Percentiles rank a stretch among this genome's conserved stretches.
Evolutionary conservation across 2,797 vertebrate species (phyloP).

Genomic region (Decapterus maruadsi): DNA sequence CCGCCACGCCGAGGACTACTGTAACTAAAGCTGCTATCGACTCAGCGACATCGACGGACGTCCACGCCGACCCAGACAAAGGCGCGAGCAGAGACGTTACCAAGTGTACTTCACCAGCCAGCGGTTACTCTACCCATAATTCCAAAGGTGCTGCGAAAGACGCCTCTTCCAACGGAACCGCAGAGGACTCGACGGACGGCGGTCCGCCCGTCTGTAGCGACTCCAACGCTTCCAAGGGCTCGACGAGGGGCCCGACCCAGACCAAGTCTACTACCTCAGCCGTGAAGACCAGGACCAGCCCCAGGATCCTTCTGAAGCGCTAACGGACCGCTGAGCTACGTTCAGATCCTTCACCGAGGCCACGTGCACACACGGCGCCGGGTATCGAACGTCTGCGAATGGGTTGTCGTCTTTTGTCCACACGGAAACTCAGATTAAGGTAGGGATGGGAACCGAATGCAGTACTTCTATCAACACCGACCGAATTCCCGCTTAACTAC

Average conservation of each 20-base stretch:
- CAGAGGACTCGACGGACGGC: background rate
- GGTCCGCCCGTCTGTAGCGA: conserved; percentile 19
- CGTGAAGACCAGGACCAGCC: conserved; percentile 71
- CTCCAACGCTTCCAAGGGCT: conserved; percentile 73
- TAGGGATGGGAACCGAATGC: too few relatives aligned
- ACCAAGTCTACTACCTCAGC: conserved; percentile 84
- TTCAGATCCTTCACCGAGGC: background rate
- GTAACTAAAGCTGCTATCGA: conserved; percentile 48
- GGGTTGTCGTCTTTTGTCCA: too few relatives aligned
- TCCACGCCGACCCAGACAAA: conserved; percentile 34
- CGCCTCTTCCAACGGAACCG: conserved; percentile 24
- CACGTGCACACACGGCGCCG: too few relatives aligned
- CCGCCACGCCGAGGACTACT: conserved; percentile 30
- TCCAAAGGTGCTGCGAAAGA: conserved; percentile 51
- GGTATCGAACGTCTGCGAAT: too few relatives aligned
- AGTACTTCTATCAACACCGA: too few relatives aligned
- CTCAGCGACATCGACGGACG: conserved; percentile 22
- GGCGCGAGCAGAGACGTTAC: conserved; percentile 29
- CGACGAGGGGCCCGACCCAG: conserved; percentile 88
- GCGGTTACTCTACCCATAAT: conserved; percentile 32
- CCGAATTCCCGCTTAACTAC: too few relatives aligned
- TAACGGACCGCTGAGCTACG: conserved; percentile 23
- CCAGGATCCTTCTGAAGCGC: conserved; percentile 58
- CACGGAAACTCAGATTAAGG: too few relatives aligned
- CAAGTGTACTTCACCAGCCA: conserved; percentile 51